Conservation (phyloP, 2,888 invertebrate species). For the Toxonevra muliebris region DNA sequence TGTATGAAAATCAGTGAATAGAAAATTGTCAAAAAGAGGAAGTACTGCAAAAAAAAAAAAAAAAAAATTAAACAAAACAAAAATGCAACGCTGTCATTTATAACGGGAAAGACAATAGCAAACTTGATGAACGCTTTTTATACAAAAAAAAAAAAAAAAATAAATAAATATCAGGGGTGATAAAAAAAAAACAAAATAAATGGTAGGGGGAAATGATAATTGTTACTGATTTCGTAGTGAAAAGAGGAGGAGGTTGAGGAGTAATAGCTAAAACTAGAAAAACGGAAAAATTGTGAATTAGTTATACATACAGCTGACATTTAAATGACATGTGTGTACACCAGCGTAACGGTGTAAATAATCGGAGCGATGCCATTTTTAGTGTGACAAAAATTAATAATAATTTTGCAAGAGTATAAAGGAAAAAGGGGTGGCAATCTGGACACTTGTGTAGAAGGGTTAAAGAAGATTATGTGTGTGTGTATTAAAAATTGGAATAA, state of each 20-base stretch:
- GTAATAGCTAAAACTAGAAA: neutral
- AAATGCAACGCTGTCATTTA: slow-evolving; percentile 11
- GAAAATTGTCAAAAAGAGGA: too few relatives aligned
- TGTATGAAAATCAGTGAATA: too few relatives aligned
- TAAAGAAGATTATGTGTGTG: too few relatives aligned
- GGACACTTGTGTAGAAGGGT: too few relatives aligned
- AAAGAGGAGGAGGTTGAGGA: neutral
- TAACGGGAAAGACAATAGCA: slow-evolving; percentile 7
- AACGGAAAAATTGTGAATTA: too few relatives aligned
- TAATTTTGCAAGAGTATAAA: too few relatives aligned
- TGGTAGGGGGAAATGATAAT: slow-evolving; percentile 23
- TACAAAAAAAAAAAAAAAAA: too few relatives aligned
- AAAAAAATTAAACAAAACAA: neutral
- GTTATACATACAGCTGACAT: slow-evolving; percentile 4
- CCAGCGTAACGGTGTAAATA: neutral
- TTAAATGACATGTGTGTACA: slow-evolving; percentile 5
- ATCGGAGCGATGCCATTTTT: neutral
- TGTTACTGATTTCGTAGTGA: slow-evolving; percentile 31
- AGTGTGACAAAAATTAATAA: slow-evolving; percentile 22
- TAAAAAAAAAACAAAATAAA: slow-evolving; percentile 13
- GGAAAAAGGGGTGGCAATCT: too few relatives aligned
- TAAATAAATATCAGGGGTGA: neutral
- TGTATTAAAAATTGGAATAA: too few relatives aligned
- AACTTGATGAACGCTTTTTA: slow-evolving; percentile 12
- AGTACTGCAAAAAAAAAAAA: too few relatives aligned